Conservation (phyloP, 2,888 invertebrate genomes). For the Tinea trinotella region DNA sequence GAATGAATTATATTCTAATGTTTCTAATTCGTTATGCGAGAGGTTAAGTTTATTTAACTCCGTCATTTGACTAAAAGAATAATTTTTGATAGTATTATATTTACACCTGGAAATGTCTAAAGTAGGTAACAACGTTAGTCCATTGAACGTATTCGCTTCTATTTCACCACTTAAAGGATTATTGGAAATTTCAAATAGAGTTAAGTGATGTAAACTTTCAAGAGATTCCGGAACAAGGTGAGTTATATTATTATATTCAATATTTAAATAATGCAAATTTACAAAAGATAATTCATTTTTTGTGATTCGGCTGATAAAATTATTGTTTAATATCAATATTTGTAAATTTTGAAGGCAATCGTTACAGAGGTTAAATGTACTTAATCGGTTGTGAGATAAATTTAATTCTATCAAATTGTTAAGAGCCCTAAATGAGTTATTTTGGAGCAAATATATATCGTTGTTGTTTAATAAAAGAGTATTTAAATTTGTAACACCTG, state of each 20-base stretch:
- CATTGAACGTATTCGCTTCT: constrained; percentile 37
- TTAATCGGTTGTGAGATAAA: constrained; percentile 42
- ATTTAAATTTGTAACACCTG: constrained; percentile 31
- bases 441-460: constrained; percentile 31
- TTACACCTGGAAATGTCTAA: constrained; percentile 43
- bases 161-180: constrained; percentile 40
- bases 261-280: constrained; percentile 37
- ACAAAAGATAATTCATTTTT: constrained; percentile 33
- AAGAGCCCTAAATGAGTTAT: constrained; percentile 35
- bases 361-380: constrained; percentile 37
- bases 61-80: constrained; percentile 42
- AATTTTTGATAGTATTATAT: constrained; percentile 36
- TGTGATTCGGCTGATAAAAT: constrained; percentile 35
- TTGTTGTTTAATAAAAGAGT: constrained; percentile 41
- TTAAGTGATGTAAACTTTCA: constrained; percentile 31
- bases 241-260: constrained; percentile 43
- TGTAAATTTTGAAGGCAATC: constrained; percentile 34
- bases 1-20: constrained; percentile 41
- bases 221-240: constrained; percentile 37
- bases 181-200: constrained; percentile 38
- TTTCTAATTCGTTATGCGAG: constrained; percentile 37
- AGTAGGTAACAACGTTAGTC: constrained; percentile 36
- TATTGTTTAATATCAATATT: constrained; percentile 34
- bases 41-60: constrained; percentile 39
- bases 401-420: constrained; percentile 33